Base-by-base conservation (phyloP, 2,113 vertebrate species). In the Trogon melanurus region DNA sequence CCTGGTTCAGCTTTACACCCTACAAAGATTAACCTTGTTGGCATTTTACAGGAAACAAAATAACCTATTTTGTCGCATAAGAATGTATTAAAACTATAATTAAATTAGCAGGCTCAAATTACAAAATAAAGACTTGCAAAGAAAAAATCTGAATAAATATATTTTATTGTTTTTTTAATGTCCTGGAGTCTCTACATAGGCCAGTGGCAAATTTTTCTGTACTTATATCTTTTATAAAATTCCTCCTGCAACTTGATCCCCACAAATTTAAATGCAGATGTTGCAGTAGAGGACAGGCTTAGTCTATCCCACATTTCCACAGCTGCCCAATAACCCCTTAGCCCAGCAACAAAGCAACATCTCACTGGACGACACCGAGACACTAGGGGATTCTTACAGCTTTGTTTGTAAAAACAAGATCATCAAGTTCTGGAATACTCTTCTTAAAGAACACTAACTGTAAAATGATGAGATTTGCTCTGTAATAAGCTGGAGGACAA, bases 331-430 rank as follows among this genome's bases (percentile, higher is more conserved):
- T 25, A 94, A 88, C 45, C n/a, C 90, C 79, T 84, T 83, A 92
- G 48, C 23, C 65, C 53, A 67, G 47, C 26, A 85, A 73, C 5
- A 89, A n/a, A 88, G 51, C 78, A 53, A 36, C 44, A 73, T 86
- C 67, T 78, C 34, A 57, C 36, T 79, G 66, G 27, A 48, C 88
- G 75, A 75, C 47, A 85, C 2, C 48, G 47, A 87, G 45, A 58
- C 22, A 51, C 25, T 11, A 62, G 38, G 30, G 26, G 57, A 47
- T 71, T 92, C 64, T 86, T 72, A 58, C 21, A 70, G 26, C 78
- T 90, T 93, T 89, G 48, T 53, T 93, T 93, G 81, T 87, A 76
- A 93, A 97, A 96, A 85, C 79, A 85, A 79, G 76, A 91, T 26
- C 41, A 82, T 87, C 29, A 88, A 48, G 41, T 57, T 89, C 72